These are phyloP conservation scores for Gobius niger DNA, from an alignment of 2,113 vertebrate species.

Conservation along the genomic window DNA sequence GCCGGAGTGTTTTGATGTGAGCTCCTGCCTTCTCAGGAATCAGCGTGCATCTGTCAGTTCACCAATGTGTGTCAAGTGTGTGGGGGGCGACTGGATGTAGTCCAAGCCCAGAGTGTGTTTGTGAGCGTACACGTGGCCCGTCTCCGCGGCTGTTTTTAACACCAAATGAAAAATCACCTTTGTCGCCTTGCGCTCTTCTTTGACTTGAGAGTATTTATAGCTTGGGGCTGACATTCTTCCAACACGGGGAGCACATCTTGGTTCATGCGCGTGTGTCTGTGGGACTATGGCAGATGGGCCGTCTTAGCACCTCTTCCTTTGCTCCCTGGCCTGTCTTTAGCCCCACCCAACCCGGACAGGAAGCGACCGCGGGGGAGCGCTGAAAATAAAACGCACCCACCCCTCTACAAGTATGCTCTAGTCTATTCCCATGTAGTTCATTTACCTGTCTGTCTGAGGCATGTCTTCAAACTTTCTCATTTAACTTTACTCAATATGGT, in stretches of 20 bases:
- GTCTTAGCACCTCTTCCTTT: slow-evolving; percentile 92
- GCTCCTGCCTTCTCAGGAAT: slow-evolving; percentile 13
- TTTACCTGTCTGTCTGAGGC: slow-evolving; percentile 8
- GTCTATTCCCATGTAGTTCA: slow-evolving; percentile 19
- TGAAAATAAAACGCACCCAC: slow-evolving; percentile 82
- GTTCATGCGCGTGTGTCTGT: slow-evolving; percentile 28
- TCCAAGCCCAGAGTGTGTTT: slow-evolving; percentile 25
- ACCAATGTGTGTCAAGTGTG: slow-evolving; percentile 49
- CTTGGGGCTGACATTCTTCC: slow-evolving; percentile 88
- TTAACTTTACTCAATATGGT: not conserved
- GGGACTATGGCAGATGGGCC: slow-evolving; percentile 95
- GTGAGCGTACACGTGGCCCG: slow-evolving; percentile 26
- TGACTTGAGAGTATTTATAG: slow-evolving; percentile 92
- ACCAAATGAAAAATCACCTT: slow-evolving; percentile 89
- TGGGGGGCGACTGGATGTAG: slow-evolving; percentile 31
- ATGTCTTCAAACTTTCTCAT: not conserved
- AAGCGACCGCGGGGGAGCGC: slow-evolving; percentile 89
- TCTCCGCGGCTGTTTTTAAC: slow-evolving; percentile 73
- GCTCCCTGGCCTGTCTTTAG: slow-evolving; percentile 81
- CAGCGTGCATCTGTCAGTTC: slow-evolving; percentile 22
- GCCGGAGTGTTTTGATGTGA: slow-evolving; percentile 35
- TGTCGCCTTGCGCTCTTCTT: slow-evolving; percentile 84
- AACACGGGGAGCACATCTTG: slow-evolving; percentile 57
- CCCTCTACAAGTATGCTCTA: slow-evolving; percentile 49
- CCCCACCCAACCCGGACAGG: slow-evolving; percentile 93